phyloP scores from a whole-genome alignment of 1,140 invertebrate genomes.

The Oreohelix idahoensis region DNA sequence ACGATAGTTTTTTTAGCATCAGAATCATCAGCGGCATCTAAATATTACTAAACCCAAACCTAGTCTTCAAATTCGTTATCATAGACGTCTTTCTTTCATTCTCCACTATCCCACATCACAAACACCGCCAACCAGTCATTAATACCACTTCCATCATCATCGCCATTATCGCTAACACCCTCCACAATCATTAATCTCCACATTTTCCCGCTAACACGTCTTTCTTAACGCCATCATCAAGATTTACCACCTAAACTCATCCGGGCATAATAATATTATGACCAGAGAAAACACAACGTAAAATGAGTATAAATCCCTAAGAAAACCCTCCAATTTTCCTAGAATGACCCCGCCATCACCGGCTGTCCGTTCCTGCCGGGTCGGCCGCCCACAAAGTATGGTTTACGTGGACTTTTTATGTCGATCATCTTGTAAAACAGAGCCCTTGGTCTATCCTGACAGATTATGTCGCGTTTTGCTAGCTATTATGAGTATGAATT shows the following conservation, averaged over 20 bases:
- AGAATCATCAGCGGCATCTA: no score
- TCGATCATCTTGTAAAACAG: neutral
- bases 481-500: conserved; percentile 36
- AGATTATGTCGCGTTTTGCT: conserved; percentile 32
- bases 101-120: neutral
- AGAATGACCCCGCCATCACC: conserved; percentile 17
- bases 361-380: neutral
- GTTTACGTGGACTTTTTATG: conserved; percentile 27
- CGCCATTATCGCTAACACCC: neutral
- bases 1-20: no score
- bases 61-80: no score
- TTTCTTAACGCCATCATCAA: neutral
- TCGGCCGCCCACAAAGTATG: conserved; percentile 16
- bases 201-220: neutral
- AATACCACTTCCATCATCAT: conserved; percentile 2
- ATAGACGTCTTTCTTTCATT: neutral
- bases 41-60: no score
- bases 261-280: conserved; percentile 31
- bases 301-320: conserved; percentile 26
- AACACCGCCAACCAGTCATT: neutral
- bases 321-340: conserved; percentile 25
- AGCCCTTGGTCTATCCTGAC: conserved; percentile 18
- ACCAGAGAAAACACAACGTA: neutral
- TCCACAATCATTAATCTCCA: conserved; percentile 3
- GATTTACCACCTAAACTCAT: neutral